Evolutionary conservation across 1,140 invertebrate species (phyloP), one percentile per base, ranked within the genome.

Genomic region (Spodoptera litura): DNA sequence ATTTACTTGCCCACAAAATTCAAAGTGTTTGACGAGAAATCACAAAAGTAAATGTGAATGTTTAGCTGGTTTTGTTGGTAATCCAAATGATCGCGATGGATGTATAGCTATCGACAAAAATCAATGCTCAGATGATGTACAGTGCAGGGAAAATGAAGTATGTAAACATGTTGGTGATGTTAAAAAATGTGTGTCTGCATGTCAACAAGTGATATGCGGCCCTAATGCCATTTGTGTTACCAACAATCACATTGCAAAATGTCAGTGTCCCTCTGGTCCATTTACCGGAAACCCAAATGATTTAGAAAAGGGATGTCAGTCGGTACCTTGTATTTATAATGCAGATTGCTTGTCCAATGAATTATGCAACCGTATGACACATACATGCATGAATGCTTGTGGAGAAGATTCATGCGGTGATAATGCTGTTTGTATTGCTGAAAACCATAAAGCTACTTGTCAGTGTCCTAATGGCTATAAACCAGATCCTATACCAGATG

Each of bases 51-150:
- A 96, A 81, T 98, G 98, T 86, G 96, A 97, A 85, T 98, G 98
- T 89, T 91, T 97, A 3, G 88, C 95, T n/a, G 97, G 97, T 3
- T 98, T 96, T 88, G 96, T 96, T 20, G 98, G 98, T 15, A 98
- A 98, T 95, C 98, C 98, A 4, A 98, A 98, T 85, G 98, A 98
- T 87, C 95, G 98, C 15, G 96, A 96, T 78, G 98, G 98, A 9
- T 99, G 98, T 86, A 95, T 96, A 79, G 95, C 95, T 11, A 89
- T 96, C 0, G 94, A 96, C 2, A 96, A 96, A 88, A 96, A 98
- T 86, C 95, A 97, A 88, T 99, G 98, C 86, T 91, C 93, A n/a
- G 96, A 96, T 38, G 97, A 98, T 91, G 96, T 96, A 58, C 97
- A 98, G 87, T 99, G 98, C 86, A 88, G 96, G 15, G 98, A 98